These are phyloP conservation scores for Myrmecophaga tridactyla DNA, from an alignment of 2,113 vertebrate genomes.

Conservation along the genomic window DNA sequence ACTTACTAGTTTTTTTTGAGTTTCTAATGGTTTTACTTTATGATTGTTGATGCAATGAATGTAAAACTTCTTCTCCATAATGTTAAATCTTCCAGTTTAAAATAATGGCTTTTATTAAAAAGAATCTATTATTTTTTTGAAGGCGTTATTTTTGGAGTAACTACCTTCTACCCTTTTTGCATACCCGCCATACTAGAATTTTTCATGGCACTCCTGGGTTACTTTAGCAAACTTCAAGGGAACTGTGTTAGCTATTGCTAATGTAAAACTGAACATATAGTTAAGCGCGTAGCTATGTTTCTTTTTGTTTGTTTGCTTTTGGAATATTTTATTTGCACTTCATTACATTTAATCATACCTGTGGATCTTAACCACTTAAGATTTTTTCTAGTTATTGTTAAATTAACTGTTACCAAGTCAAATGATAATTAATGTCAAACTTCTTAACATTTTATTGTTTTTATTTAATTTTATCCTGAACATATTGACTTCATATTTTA, in stretches of 20 bases:
- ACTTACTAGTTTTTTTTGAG: not conserved
- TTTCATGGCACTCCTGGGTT: not conserved
- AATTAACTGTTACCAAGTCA: not conserved
- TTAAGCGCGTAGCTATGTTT: too few relatives aligned
- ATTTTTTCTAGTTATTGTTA: slow-evolving; percentile 15
- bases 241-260: too few relatives aligned
- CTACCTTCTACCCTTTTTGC: not conserved
- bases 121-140: slow-evolving; percentile 10
- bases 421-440: not conserved
- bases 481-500: not conserved
- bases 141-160: slow-evolving; percentile 26
- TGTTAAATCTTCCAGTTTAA: not conserved
- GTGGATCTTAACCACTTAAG: not conserved
- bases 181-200: not conserved
- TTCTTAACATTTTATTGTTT: not conserved
- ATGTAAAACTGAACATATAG: too few relatives aligned
- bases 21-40: slow-evolving; percentile 15
- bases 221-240: not conserved
- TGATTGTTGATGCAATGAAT: not conserved
- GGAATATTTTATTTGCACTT: not conserved
- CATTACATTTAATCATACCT: not conserved
- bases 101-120: slow-evolving; percentile 32
- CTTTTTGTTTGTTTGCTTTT: too few relatives aligned
- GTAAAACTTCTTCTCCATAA: not conserved
- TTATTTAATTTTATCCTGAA: not conserved